Conservation (phyloP, 2,113 vertebrate genomes). For the Phaethornis superciliosus region DNA sequence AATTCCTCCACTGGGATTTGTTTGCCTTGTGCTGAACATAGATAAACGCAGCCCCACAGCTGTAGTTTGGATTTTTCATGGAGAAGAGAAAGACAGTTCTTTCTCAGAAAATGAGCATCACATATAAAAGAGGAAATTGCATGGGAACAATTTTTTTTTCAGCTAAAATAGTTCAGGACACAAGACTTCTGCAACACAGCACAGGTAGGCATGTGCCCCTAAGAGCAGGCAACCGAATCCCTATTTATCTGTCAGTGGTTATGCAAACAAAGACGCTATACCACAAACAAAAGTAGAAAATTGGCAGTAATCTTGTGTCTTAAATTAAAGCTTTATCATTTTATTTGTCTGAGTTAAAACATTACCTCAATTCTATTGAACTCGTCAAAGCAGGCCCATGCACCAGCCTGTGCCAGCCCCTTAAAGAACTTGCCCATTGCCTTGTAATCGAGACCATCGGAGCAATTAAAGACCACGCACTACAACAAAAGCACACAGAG, state of each 20-base stretch:
- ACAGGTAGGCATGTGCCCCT: neutral
- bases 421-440: slow-evolving; percentile 98
- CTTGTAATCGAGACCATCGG: slow-evolving; percentile 93
- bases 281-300: neutral
- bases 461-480: slow-evolving; percentile 98
- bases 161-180: neutral
- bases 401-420: slow-evolving; percentile 91
- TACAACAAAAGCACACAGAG: slow-evolving; percentile 56
- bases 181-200: neutral
- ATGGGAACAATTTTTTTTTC: neutral
- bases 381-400: slow-evolving; percentile 95
- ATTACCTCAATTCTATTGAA: slow-evolving; percentile 95
- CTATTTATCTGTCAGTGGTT: neutral
- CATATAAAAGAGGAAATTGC: neutral
- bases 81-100: neutral
- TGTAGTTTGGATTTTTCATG: neutral
- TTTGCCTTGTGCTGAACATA: neutral
- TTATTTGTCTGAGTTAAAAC: neutral
- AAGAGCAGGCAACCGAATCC: neutral
- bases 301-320: neutral
- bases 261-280: neutral
- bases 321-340: neutral
- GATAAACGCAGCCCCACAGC: neutral
- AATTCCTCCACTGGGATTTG: neutral
- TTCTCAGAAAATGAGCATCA: neutral